Percentiles rank a stretch among this genome's conserved stretches.
These are phyloP conservation scores for Phalacrocorax brasilianus DNA, from an alignment of 2,113 vertebrate genomes.

Conservation along the genomic window DNA sequence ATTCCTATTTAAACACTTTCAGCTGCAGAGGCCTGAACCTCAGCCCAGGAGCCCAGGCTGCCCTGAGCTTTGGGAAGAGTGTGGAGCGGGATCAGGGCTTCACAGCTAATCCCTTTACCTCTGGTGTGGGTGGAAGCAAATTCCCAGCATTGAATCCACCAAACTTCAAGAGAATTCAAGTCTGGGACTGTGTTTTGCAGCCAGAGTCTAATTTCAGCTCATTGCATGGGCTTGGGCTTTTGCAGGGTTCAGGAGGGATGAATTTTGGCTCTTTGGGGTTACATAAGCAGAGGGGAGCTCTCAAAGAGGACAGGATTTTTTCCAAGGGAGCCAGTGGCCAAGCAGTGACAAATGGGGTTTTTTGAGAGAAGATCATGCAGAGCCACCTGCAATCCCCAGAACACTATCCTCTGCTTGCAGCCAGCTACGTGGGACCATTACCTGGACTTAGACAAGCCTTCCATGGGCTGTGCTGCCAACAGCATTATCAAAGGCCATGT, in stretches of 20 bases:
- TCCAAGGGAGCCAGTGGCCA: background rate
- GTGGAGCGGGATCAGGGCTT: background rate
- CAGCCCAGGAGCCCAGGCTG: background rate
- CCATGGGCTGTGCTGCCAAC: background rate
- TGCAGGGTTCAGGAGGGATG: background rate
- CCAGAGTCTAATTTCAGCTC: background rate
- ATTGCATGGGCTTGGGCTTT: background rate
- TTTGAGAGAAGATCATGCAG: background rate
- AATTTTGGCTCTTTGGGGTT: background rate
- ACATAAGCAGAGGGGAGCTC: background rate
- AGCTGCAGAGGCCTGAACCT: conserved; percentile 23
- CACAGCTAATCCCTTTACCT: conserved; percentile 57
- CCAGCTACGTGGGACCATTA: background rate
- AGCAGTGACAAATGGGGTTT: background rate
- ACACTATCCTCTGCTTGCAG: background rate
- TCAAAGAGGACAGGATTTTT: background rate
- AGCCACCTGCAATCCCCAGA: background rate
- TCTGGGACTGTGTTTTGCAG: background rate
- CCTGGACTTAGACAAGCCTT: background rate
- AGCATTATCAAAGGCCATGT: background rate
- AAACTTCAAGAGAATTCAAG: background rate
- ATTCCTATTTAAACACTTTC: conserved; percentile 44
- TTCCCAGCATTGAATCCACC: conserved; percentile 42
- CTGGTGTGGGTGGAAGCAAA: conserved; percentile 5
- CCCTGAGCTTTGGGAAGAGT: conserved; percentile 20